Evolutionary conservation across 2,888 invertebrate species (phyloP), one percentile per base, ranked within the genome.

Genomic region (Metacarcinus magister): DNA sequence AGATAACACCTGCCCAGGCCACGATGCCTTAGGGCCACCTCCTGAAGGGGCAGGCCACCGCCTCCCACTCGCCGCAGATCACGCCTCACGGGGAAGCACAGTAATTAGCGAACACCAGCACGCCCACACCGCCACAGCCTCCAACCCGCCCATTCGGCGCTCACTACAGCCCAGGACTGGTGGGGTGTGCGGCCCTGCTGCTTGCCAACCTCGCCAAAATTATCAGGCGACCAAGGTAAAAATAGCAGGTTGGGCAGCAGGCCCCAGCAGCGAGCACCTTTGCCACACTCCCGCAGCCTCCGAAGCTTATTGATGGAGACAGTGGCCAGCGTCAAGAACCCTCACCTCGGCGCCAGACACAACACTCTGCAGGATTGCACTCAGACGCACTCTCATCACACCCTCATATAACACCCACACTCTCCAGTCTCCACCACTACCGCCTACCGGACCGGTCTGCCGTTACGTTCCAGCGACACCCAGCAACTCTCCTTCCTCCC

Each of bases 121-220:
- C 93, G 39, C 87, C 92, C 93, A 48, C 95, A 32, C 82, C 82
- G 82, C 60, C 95, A 95, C 95, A 95, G 60, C 95, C 95, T 95
- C 95, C 87, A 89, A 93, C 93, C 93, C 93, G 92, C 89, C 95
- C 95, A 95, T 95, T 87, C 95, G 23, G 44, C 82, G 92, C 95
- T 93, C 95, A 95, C 95, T 93, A 95, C 93, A 95, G 87, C 93
- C 93, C 93, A 95, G 93, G 95, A 95, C 95, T 95, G 95, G 95
- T 92, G 48, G 43, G 60, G 60, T 89, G 89, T 19, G 89, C 54
- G 93, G 43, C 89, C 54, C 60, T 60, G 23, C 89, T 44, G 44
- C 95, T n/a, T 60, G 91, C 95, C 60, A 93, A 93, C 93, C 94
- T 54, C 60, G 95, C 95, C 95, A 95, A 95, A 93, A 95, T 95